A percentile compares a stretch with the other conserved stretches of the same genome.
These are phyloP conservation scores for Corbicula japonica DNA, from an alignment of 2,888 invertebrate species.

Conservation along the genomic window DNA sequence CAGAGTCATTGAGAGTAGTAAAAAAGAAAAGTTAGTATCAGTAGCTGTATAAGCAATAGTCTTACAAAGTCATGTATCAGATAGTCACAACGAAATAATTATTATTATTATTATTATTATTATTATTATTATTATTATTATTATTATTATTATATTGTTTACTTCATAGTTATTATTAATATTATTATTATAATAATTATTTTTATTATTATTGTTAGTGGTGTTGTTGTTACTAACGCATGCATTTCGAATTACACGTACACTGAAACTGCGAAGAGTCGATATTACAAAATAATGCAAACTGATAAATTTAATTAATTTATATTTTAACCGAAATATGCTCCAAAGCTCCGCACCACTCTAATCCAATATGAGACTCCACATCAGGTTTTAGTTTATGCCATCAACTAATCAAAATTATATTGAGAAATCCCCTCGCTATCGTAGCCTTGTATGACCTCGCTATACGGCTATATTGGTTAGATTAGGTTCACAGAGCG, in stretches of 20 bases:
- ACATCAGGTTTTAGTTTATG: neutral
- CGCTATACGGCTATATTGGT: conserved; percentile 14
- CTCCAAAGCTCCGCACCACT: neutral
- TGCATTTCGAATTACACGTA: neutral
- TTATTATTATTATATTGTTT: too few relatives aligned
- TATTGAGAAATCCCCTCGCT: conserved; percentile 27
- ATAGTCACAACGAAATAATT: too few relatives aligned
- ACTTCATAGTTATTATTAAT: too few relatives aligned
- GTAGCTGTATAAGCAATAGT: too few relatives aligned
- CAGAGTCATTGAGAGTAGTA: too few relatives aligned
- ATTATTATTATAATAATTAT: too few relatives aligned
- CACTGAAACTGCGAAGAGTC: neutral
- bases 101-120: too few relatives aligned
- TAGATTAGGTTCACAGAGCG: conserved; percentile 45
- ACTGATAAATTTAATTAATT: neutral
- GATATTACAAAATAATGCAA: neutral
- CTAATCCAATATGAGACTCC: too few relatives aligned
- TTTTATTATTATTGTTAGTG: neutral
- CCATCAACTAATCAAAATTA: neutral
- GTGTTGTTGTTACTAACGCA: neutral
- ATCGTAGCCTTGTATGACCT: conserved; percentile 10
- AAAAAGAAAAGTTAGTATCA: too few relatives aligned
- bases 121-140: too few relatives aligned
- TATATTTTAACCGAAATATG: neutral
- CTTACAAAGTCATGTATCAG: too few relatives aligned